Percentiles rank a stretch among this genome's conserved stretches.
These are phyloP conservation scores for Sebastes taczanowskii DNA, from an alignment of 2,797 vertebrate genomes.

Conservation along the genomic window DNA sequence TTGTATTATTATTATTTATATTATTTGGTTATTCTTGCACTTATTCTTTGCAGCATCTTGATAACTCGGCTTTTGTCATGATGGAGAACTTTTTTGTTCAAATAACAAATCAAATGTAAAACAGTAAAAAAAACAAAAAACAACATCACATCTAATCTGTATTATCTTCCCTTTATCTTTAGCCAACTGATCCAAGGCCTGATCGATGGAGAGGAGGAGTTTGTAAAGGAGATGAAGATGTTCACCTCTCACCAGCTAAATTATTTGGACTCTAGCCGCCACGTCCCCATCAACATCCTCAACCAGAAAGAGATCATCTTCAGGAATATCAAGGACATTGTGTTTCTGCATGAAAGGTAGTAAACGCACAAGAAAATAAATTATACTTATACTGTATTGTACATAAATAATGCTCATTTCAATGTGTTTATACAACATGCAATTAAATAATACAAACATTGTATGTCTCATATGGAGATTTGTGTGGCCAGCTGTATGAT, in stretches of 20 bases:
- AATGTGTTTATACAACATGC: neutral
- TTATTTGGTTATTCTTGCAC: neutral
- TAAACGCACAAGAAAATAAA: neutral
- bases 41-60: neutral
- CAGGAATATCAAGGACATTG: constrained; percentile 90
- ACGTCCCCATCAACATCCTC: constrained; percentile 80
- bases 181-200: constrained; percentile 91
- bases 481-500: neutral
- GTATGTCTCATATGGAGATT: neutral
- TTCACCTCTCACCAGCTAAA: constrained; percentile 86
- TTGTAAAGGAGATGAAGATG: constrained; percentile 87
- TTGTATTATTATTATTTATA: neutral
- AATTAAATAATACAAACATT: neutral
- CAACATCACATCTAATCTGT: neutral
- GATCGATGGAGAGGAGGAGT: constrained; percentile 89
- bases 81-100: neutral
- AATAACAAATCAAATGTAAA: neutral
- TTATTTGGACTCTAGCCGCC: constrained; percentile 80
- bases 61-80: neutral
- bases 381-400: neutral
- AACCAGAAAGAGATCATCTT: constrained; percentile 92
- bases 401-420: neutral
- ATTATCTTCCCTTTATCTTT: constrained; percentile 8
- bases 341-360: constrained; percentile 89
- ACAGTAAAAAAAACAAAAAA: neutral